Conservation (phyloP, 2,888 invertebrate species). For the Pecten maximus region DNA sequence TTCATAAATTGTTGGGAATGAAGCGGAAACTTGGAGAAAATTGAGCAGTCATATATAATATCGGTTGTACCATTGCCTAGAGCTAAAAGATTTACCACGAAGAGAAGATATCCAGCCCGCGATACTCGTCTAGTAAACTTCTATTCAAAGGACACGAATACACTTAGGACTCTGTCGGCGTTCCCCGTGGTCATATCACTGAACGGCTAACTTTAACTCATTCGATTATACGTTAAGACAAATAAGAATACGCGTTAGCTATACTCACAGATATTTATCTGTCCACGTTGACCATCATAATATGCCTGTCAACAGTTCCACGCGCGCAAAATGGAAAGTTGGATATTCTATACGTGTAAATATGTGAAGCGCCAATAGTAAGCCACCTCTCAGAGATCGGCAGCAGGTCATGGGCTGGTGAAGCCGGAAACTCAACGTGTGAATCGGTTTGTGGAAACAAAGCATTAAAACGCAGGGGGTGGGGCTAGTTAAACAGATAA, state of each 20-base stretch:
- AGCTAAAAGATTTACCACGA: background rate
- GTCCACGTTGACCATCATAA: constrained; percentile 37
- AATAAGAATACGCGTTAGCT: constrained; percentile 1
- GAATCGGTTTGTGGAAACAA: constrained; percentile 54
- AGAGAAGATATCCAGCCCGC: background rate
- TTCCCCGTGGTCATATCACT: background rate
- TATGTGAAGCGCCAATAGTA: constrained; percentile 52
- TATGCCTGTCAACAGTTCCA: constrained; percentile 51
- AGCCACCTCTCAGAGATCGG: constrained; percentile 48
- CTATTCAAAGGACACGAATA: background rate
- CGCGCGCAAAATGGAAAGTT: constrained; percentile 47
- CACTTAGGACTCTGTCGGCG: background rate
- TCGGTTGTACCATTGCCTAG: constrained; percentile 23
- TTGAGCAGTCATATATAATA: constrained; percentile 50
- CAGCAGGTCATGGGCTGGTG: constrained; percentile 52
- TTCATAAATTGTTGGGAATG: constrained; percentile 44
- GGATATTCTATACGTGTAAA: constrained; percentile 41
- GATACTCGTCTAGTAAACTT: constrained; percentile 13
- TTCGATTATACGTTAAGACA: constrained; percentile 26
- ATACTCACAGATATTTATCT: constrained; percentile 4
- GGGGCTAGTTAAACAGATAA: constrained; percentile 56
- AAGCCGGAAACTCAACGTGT: constrained; percentile 50
- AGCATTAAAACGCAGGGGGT: constrained; percentile 50
- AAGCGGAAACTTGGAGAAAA: constrained; percentile 55
- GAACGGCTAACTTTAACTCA: constrained; percentile 8